phyloP scores from a whole-genome alignment of 2,113 vertebrate genomes.

The Toxotes chatareus region DNA sequence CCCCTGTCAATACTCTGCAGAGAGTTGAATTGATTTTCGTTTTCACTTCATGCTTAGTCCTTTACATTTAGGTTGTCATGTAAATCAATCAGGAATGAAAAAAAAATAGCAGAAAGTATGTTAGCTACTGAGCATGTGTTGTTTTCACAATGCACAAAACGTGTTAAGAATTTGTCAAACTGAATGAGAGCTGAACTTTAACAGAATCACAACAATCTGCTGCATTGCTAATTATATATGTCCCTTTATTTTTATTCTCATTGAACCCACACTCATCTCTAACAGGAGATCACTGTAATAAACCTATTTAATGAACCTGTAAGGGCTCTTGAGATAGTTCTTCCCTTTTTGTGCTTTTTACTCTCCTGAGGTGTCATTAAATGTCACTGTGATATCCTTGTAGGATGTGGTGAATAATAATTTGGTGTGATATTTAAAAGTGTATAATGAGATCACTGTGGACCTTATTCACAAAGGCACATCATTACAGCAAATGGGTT shows the following conservation, averaged over 20 bases:
- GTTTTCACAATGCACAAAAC: not conserved
- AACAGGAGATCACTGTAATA: not conserved
- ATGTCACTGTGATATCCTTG: not conserved
- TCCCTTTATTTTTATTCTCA: not conserved
- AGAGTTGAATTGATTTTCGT: not conserved
- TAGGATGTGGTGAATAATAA: not conserved
- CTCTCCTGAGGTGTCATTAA: conserved; percentile 32
- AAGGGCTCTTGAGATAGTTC: not conserved
- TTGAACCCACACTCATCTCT: not conserved
- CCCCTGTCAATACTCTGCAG: not conserved
- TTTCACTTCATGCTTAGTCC: not conserved
- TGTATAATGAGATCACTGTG: conserved; percentile 31
- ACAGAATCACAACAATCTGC: not conserved
- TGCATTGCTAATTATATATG: not conserved
- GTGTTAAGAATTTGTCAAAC: not conserved
- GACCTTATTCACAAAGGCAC: conserved; percentile 1
- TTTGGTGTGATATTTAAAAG: not conserved
- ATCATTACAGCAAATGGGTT: conserved; percentile 11
- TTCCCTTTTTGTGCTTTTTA: not conserved
- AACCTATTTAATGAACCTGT: not conserved
- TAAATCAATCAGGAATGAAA: not conserved
- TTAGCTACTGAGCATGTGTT: not conserved
- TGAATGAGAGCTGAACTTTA: not conserved
- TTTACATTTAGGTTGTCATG: not conserved
- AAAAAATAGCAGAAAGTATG: not conserved